Evolutionary conservation across 1,140 invertebrate species (phyloP), one percentile per base, ranked within the genome.

Genomic region (Pseudoatta argentina): DNA sequence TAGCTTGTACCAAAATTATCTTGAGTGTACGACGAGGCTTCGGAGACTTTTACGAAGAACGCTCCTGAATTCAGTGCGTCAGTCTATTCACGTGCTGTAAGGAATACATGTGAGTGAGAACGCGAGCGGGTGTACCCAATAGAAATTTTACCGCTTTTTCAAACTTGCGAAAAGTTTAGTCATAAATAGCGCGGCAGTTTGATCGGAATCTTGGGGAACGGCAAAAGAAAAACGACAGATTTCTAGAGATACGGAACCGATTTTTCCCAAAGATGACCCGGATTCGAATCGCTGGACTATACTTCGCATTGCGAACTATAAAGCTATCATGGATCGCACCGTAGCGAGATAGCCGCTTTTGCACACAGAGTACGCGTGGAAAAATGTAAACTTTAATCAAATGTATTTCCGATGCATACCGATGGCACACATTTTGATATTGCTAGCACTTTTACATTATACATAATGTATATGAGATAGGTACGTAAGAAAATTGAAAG

Each of bases 261-360:
- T 89, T 87, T 71, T 89, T 89, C 76, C 59, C 59, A 66, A 72
- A 53, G 18, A 82, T 55, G 53, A 67, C 73, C 73, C 66, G 59
- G 77, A 89, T 89, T 73, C 85, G 85, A 83, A 89, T 89, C 57
- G 67, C 30, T 57, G 24, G 48, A 66, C 64, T 0, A 55, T 24
- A 24, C 24, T 24, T 24, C 24, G 63, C 76, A 86, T 88, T 71
- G 61, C 77, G 69, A 24, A 61, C 30, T 72, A 89, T 81, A 77
- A 86, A 55, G 76, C 75, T 89, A 89, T 89, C 87, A 44, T 48
- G 53, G 34, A 53, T 24, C 66, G 64, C 39, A n/a, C 48, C 30
- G 6, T 64, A 21, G 16, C 39, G 55, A 83, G 79, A 73, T 83
- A 83, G 27, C 69, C 67, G 67, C 24, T 61, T 73, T 82, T 48